These are phyloP conservation scores for Odontesthes bonariensis DNA, from an alignment of 2,113 vertebrate genomes.

Conservation along the genomic window DNA sequence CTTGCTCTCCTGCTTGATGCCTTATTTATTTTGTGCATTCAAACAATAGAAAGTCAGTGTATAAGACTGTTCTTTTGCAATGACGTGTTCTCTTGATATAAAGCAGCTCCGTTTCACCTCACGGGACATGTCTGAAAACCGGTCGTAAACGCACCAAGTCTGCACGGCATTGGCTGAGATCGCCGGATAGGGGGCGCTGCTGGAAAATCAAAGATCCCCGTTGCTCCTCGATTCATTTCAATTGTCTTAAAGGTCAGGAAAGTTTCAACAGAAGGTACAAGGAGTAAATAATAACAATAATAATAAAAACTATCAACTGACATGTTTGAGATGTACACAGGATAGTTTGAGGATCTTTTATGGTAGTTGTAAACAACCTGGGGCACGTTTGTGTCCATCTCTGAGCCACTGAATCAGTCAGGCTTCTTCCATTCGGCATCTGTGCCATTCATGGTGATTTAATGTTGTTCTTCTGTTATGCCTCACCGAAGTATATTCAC, in stretches of 20 bases:
- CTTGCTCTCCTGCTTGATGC: background rate
- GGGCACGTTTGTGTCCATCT: background rate
- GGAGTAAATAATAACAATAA: too few species aligned
- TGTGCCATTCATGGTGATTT: background rate
- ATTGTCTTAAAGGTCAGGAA: too few species aligned
- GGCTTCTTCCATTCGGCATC: background rate
- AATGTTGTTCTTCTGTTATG: background rate
- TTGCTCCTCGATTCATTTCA: background rate
- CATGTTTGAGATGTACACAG: too few species aligned
- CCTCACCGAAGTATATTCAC: constrained; percentile 24
- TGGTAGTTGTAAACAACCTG: background rate
- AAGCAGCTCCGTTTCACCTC: background rate
- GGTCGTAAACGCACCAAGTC: background rate
- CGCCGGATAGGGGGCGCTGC: background rate
- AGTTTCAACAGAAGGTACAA: background rate
- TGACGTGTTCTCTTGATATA: background rate
- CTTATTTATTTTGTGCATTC: too few species aligned
- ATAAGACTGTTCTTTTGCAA: too few species aligned
- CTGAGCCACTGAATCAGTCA: background rate
- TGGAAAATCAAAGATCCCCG: background rate
- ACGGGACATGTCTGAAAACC: background rate
- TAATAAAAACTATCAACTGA: too few species aligned
- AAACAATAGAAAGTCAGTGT: too few species aligned
- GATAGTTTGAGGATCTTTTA: background rate
- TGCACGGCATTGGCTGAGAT: background rate